phyloP scores from a whole-genome alignment of 92 coral and sea anemone genomes.

The Porites rus region DNA sequence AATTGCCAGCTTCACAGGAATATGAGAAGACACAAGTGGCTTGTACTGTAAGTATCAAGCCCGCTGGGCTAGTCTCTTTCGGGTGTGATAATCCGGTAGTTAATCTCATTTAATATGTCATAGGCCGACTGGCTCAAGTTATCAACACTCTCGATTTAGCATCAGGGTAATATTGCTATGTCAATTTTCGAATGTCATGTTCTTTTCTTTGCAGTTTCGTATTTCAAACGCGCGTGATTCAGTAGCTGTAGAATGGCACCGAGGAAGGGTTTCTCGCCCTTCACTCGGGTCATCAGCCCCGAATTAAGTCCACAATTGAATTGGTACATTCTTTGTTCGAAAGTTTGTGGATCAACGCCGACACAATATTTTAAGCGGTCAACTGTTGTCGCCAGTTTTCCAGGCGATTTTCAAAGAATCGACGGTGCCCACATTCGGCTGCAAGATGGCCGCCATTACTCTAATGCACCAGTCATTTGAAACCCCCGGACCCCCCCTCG shows the following conservation, averaged over 20 bases:
- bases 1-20: no score
- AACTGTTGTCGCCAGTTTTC: neutral
- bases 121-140: neutral
- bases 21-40: neutral
- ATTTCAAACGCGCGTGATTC: neutral
- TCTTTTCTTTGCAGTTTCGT: slow-evolving; percentile 3
- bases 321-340: neutral
- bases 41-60: neutral
- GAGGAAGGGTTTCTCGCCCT: slow-evolving; percentile 15
- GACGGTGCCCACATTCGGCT: neutral
- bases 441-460: neutral
- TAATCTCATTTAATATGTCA: neutral
- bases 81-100: slow-evolving; percentile 1
- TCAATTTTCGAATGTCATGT: neutral
- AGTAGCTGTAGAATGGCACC: neutral
- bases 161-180: neutral
- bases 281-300: neutral
- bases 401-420: neutral
- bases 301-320: neutral
- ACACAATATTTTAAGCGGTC: neutral
- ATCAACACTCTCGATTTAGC: neutral
- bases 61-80: neutral
- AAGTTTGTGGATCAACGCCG: neutral
- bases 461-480: no score
- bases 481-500: no score